Percentiles rank a stretch among this genome's conserved stretches.
phyloP scores from a whole-genome alignment of 2,797 vertebrate genomes.

The Toxotes lorentzi region DNA sequence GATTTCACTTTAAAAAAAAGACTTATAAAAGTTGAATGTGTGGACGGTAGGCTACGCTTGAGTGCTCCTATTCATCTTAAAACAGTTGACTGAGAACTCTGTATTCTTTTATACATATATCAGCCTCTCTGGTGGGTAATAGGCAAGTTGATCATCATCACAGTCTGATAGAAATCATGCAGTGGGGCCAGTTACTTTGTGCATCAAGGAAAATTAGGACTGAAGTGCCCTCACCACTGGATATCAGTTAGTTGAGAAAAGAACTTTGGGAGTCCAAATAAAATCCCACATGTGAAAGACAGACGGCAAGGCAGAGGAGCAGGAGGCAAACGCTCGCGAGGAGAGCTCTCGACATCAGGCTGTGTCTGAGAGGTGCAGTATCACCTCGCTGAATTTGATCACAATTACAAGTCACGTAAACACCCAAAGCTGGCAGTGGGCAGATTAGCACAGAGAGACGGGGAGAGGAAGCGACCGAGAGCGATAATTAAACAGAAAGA shows the following conservation, averaged over 20 bases:
- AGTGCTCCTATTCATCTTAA: slow-evolving; percentile 3
- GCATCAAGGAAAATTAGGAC: not conserved
- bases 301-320: not conserved
- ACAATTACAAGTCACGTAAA: slow-evolving; percentile 50
- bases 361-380: slow-evolving; percentile 5
- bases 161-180: not conserved
- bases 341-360: slow-evolving; percentile 4
- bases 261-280: not conserved
- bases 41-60: not conserved
- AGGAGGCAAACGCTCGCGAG: slow-evolving; percentile 8
- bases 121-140: slow-evolving; percentile 2
- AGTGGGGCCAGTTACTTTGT: not conserved
- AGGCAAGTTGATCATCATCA: slow-evolving; percentile 20
- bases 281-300: too few relatives aligned
- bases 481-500: slow-evolving; percentile 38
- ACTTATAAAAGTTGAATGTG: slow-evolving; percentile 8
- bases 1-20: slow-evolving; percentile 3
- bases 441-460: slow-evolving; percentile 3
- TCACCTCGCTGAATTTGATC: slow-evolving; percentile 13
- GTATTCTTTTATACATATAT: slow-evolving; percentile 17
- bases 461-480: not conserved
- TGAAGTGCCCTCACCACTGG: not conserved
- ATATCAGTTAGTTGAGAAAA: not conserved
- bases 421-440: slow-evolving; percentile 25
- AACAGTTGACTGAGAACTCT: not conserved